phyloP scores from a whole-genome alignment of 2,888 invertebrate genomes.

The Spodoptera picta region DNA sequence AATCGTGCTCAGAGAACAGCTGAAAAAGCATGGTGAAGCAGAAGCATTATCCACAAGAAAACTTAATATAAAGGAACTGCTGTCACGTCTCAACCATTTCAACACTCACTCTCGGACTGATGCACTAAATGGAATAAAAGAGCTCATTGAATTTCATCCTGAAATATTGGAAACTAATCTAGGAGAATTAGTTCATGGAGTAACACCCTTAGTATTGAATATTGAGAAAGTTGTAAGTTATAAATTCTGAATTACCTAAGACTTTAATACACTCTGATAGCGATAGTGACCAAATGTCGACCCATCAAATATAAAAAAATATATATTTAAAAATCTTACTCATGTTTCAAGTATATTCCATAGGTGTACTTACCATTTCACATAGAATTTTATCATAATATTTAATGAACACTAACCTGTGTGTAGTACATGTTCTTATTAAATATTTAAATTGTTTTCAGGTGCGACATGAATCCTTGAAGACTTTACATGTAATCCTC shows the following conservation, averaged over 20 bases:
- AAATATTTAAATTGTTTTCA: conserved; percentile 55
- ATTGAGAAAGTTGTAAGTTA: conserved; percentile 89
- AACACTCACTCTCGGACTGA: conserved; percentile 91
- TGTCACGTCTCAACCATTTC: conserved; percentile 92
- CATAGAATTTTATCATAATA: no score
- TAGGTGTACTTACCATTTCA: no score
- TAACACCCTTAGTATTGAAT: conserved; percentile 92
- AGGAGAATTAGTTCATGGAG: conserved; percentile 90
- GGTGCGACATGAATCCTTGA: conserved; percentile 88
- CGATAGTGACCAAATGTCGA: no score
- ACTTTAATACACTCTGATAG: no score
- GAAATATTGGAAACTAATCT: conserved; percentile 88
- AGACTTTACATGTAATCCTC: conserved; percentile 86
- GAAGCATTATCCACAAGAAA: conserved; percentile 91
- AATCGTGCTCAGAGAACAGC: conserved; percentile 94
- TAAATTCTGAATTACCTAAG: no score
- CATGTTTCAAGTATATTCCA: no score
- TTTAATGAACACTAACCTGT: no score
- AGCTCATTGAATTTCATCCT: conserved; percentile 79
- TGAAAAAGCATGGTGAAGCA: conserved; percentile 85
- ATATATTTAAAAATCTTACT: no score
- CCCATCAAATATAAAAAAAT: no score
- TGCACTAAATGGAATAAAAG: conserved; percentile 89
- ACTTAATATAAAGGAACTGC: conserved; percentile 91
- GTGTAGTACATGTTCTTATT: background rate